These are phyloP conservation scores for Channa maculata DNA, from an alignment of 2,113 vertebrate genomes.

Conservation along the genomic window DNA sequence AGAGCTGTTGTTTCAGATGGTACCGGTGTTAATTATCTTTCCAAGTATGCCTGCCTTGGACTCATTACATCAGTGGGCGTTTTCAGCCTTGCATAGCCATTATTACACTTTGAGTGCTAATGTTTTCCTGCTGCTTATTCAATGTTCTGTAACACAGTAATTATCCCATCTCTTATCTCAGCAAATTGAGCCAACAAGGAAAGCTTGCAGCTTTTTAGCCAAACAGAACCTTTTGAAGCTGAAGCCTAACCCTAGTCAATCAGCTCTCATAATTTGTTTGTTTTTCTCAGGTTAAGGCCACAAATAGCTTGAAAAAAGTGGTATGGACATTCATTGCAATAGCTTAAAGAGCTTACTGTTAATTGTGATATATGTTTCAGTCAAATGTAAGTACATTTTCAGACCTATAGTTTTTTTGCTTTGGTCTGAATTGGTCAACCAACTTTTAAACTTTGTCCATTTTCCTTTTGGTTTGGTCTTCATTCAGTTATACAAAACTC, in stretches of 20 bases:
- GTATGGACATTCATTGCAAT: no score
- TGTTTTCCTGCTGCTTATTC: slow-evolving; percentile 64
- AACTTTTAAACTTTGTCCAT: no score
- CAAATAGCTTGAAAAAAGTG: no score
- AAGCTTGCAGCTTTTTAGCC: slow-evolving; percentile 16
- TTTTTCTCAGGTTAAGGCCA: no score
- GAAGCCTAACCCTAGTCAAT: not conserved
- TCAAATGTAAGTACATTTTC: no score
- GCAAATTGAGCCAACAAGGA: slow-evolving; percentile 49
- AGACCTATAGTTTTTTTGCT: no score
- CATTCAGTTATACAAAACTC: no score
- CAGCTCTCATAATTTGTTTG: no score
- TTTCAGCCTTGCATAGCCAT: slow-evolving; percentile 38
- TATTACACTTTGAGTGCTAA: slow-evolving; percentile 45
- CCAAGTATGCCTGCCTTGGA: slow-evolving; percentile 12
- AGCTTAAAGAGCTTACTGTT: no score
- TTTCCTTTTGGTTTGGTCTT: no score
- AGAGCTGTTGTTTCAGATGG: not conserved
- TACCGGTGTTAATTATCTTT: slow-evolving; percentile 37
- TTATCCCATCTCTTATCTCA: slow-evolving; percentile 45
- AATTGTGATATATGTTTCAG: no score
- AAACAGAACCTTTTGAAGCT: slow-evolving; percentile 26
- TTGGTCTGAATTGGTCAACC: no score
- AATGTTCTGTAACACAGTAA: slow-evolving; percentile 61
- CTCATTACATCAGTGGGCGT: slow-evolving; percentile 55